Base-by-base conservation (phyloP, 2,888 invertebrate species). In the Stratiomys singularior region DNA sequence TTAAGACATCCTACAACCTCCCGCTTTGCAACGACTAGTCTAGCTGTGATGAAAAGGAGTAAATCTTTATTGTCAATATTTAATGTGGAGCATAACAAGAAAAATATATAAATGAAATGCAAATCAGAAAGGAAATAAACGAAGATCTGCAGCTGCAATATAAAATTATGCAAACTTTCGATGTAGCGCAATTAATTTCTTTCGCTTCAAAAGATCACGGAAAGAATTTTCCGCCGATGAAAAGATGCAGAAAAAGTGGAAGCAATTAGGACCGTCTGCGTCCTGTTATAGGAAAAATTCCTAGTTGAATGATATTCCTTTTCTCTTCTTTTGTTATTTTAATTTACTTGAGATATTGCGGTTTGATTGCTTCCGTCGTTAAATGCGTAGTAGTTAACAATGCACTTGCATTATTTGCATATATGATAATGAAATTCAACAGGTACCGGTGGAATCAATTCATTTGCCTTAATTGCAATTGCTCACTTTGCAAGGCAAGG, bases 161-260 rank as follows among this genome's bases (percentile, higher is more conserved):
- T 72, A 25, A 21, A 72, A 56, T 72, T 30, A 56, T 72, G 30
- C 58, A 72, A 72, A 72, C 18, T 72, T 37, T 37, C 52, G 18
- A 18, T 21, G 23, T 11, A 52, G 21, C 28, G 30, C 58, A 72
- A 76, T 76, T 76, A 76, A 46, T 76, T 76, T 63, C 64, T 63
- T 76, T 44, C 46, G 63, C 63, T 63, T 63, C 1, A 58, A 56
- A 18, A n/a, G n/a, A n/a, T n/a, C n/a, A 37, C 37, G 25, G 25
- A 60, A 18, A 28, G n/a, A 52, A 21, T 60, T 60, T 60, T 60
- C 60, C 1, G 21, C 60, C 4, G 18, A 37, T 37, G 37, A 37
- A 37, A 37, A 37, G 3, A 37, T 37, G 37, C 37, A 37, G 23
- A 66, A 66, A 27, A 30, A 66, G 30, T 37, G 44, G 37, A 9